phyloP scores from a whole-genome alignment of 1,140 invertebrate genomes.

The Macrocentrus cingulum region DNA sequence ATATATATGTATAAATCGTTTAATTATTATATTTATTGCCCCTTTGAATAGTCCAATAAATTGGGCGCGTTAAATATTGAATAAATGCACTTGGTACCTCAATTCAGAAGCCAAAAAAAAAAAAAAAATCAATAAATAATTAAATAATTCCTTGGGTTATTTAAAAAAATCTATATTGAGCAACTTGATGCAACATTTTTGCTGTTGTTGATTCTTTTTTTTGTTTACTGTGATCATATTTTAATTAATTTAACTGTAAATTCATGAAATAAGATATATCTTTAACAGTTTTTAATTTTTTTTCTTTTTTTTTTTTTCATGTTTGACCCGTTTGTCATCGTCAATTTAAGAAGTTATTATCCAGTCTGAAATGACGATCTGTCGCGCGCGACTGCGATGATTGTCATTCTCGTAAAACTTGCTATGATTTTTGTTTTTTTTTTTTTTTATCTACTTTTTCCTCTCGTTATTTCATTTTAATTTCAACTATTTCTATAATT shows the following conservation, averaged over 20 bases:
- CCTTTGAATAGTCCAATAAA: too few relatives aligned
- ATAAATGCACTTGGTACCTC: constrained; percentile 1
- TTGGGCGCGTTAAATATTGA: too few relatives aligned
- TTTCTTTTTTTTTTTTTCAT: constrained; percentile 2
- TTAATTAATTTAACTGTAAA: constrained; percentile 14
- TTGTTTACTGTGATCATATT: constrained; percentile 12
- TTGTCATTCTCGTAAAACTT: constrained; percentile 47
- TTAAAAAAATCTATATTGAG: constrained; percentile 51
- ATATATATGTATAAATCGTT: too few relatives aligned
- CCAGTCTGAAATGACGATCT: constrained; percentile 18
- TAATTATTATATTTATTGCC: too few relatives aligned
- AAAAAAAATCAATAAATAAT: constrained; percentile 8
- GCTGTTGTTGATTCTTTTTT: constrained; percentile 24
- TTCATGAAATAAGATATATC: constrained; percentile 5
- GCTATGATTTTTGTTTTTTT: constrained; percentile 34
- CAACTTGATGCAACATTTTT: constrained; percentile 38
- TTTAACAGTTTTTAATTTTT: constrained; percentile 4
- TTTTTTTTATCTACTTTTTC: constrained; percentile 14
- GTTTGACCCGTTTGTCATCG: constrained; percentile 22
- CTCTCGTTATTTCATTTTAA: constrained; percentile 9
- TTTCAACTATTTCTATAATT: too few relatives aligned
- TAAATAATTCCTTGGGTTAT: too few relatives aligned
- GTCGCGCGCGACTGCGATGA: constrained; percentile 37
- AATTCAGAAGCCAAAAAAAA: background rate
- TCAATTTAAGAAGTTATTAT: constrained; percentile 15